phyloP scores from a whole-genome alignment of 2,797 vertebrate genomes.

The Octomys mimax region DNA sequence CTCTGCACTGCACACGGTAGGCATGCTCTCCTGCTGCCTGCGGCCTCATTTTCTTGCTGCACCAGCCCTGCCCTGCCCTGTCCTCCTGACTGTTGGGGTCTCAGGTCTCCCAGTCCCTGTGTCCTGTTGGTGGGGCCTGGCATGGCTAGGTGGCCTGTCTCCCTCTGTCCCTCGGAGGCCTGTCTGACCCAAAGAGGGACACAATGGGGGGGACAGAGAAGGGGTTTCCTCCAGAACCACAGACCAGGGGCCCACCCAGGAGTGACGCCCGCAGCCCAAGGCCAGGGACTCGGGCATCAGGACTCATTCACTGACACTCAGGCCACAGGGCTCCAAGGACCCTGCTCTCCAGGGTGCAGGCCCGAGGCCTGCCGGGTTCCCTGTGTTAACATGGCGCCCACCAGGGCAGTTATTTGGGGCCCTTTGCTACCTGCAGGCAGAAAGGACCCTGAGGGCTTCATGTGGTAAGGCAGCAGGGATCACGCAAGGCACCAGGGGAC shows the following conservation, averaged over 20 bases:
- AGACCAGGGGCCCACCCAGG: not conserved
- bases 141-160: not conserved
- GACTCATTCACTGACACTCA: not conserved
- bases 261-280: not conserved
- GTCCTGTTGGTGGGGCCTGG: accelerated
- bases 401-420: not conserved
- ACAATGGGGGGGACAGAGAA: not conserved
- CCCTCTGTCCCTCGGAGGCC: not conserved
- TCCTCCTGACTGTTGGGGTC: not conserved
- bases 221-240: not conserved
- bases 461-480: not conserved
- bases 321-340: not conserved
- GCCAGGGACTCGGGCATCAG: not conserved
- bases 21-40: accelerated
- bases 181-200: not conserved
- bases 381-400: too few species aligned
- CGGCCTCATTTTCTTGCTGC: not conserved
- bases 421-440: not conserved
- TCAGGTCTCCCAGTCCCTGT: not conserved
- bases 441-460: not conserved
- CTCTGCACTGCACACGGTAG: accelerated
- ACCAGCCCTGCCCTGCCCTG: accelerated
- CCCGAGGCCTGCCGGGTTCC: not conserved
- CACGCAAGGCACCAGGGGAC: not conserved
- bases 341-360: not conserved